Conservation (phyloP, 2,113 vertebrate genomes). For the Paramormyrops kingsleyae region DNA sequence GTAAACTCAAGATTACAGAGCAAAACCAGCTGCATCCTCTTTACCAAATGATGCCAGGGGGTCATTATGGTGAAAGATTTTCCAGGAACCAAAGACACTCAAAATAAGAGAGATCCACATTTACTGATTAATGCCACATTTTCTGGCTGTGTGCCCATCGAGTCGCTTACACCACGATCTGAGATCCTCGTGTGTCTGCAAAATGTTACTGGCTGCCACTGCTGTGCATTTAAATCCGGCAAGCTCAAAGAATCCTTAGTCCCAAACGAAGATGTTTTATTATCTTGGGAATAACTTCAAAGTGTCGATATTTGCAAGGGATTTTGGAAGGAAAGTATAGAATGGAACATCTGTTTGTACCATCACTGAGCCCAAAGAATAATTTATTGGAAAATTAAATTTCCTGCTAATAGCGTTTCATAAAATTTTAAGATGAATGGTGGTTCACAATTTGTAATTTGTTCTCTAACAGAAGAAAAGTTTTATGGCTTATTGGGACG, state of each 20-base stretch:
- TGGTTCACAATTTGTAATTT: conserved; percentile 37
- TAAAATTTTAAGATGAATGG: conserved; percentile 36
- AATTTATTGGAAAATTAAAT: conserved; percentile 52
- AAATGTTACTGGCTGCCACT: background rate
- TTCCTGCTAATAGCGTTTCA: conserved; percentile 55
- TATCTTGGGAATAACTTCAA: background rate
- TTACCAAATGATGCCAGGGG: background rate
- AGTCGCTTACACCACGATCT: background rate
- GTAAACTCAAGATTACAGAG: background rate
- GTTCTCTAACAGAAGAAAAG: conserved; percentile 31
- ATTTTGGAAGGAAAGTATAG: background rate
- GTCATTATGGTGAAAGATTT: background rate
- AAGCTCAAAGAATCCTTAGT: background rate
- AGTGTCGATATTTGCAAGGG: background rate
- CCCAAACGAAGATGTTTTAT: background rate
- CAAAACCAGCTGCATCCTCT: background rate
- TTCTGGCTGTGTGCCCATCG: background rate
- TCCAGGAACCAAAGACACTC: background rate
- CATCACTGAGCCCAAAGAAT: conserved; percentile 33
- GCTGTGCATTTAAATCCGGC: background rate
- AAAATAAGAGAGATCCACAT: background rate
- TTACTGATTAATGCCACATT: conserved; percentile 17
- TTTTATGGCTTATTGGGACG: conserved; percentile 3
- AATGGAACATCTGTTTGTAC: conserved; percentile 49
- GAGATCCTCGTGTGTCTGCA: background rate